Evolutionary conservation across 2,113 vertebrate genomes (phyloP), one percentile per base, ranked within the genome.

Genomic region (Myotis brandtii): DNA sequence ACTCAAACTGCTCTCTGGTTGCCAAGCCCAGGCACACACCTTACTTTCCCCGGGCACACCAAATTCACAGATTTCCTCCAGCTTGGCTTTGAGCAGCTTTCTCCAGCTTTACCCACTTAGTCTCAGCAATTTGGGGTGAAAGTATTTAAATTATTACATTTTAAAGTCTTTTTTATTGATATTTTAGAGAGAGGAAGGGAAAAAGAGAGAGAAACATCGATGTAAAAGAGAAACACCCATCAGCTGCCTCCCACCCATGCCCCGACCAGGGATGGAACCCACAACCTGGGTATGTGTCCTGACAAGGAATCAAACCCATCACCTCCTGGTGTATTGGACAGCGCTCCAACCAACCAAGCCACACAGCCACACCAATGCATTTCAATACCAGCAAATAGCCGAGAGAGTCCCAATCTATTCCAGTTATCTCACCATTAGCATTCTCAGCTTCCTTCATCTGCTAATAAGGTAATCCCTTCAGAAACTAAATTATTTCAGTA

Each of bases 101-200:
- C 27, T 23, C 16, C n/a, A 43, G 52, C 79, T 87, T 56, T 62
- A 62, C 59, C 80, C 56, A 37, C 20, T 46, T 54, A 67, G n/a
- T 40, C 75, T 69, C 62, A 30, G 9, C 43, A 30, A 75, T 66
- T 62, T 75, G 17, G 4, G 30, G 1, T 27, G 50, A 18, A 34
- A 30, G 66, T 84, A 67, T 84, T 95, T 95, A 90, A 88, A 48
- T 70, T 30, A 87, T 89, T 66, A 59, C n/a, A 62, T 89, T 69
- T 18, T 37, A 34, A 69, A 18, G 13, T 34, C 25, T 69, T 34
- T 69, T 69, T 69, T 17, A 69, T 69, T 34, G n/a, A 69, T 69
- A 34, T 69, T 66, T 66, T 30, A 59, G 56, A 59, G 62, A 64
- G 62, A 64, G 27, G 27, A 30, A 13, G 30, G 30, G 30, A 17